phyloP scores from a whole-genome alignment of 2,113 vertebrate genomes.

The Brachyistius frenatus region DNA sequence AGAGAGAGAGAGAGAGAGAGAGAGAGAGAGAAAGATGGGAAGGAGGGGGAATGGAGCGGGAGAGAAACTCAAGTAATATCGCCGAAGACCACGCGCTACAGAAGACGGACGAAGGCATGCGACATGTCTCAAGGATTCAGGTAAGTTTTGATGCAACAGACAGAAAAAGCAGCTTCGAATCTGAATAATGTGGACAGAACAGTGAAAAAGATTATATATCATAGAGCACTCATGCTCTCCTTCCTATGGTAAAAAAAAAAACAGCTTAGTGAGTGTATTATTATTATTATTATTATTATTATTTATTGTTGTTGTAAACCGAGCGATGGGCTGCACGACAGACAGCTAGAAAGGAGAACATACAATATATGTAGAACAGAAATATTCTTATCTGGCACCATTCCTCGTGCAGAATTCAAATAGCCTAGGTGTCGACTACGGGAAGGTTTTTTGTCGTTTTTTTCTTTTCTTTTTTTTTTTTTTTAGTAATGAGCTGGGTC shows the following conservation, averaged over 20 bases:
- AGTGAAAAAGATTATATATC: no score
- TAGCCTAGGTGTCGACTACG: not conserved
- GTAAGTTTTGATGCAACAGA: conserved; percentile 79
- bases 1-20: conserved; percentile 66
- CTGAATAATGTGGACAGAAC: not conserved
- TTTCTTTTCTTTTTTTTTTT: no score
- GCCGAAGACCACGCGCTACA: conserved; percentile 81
- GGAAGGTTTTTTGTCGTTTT: not conserved
- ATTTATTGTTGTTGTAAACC: not conserved
- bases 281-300: not conserved
- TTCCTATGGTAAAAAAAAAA: not conserved
- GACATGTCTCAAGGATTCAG: conserved; percentile 83
- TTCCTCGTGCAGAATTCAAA: conserved; percentile 18
- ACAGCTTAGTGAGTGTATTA: not conserved
- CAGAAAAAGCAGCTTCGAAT: not conserved
- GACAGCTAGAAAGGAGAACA: not conserved
- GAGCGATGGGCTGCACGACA: not conserved
- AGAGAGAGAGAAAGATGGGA: conserved; percentile 58
- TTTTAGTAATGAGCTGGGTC: not conserved
- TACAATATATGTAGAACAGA: not conserved
- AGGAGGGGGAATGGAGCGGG: conserved; percentile 24
- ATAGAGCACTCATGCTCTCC: conserved; percentile 6
- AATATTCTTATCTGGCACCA: not conserved
- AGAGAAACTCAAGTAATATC: conserved; percentile 69
- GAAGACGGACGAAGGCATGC: conserved; percentile 77